phyloP scores from a whole-genome alignment of 2,888 invertebrate species.

The Galerucella nymphaeae region DNA sequence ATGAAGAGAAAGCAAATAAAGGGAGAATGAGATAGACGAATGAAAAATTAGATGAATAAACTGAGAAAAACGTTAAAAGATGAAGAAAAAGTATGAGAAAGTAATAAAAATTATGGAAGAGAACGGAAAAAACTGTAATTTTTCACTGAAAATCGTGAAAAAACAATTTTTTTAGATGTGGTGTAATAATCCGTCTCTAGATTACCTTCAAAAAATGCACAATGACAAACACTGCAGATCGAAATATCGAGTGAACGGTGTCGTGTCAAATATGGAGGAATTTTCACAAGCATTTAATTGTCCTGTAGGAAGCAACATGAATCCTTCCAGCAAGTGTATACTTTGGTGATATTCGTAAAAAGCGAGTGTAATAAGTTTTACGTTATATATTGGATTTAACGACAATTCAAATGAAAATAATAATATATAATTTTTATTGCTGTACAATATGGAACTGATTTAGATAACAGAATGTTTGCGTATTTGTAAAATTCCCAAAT shows the following conservation, averaged over 20 bases:
- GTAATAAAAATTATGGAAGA: no score
- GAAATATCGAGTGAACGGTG: constrained; percentile 61
- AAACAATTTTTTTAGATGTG: constrained; percentile 55
- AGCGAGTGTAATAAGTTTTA: no score
- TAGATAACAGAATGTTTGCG: neutral
- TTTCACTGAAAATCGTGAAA: no score
- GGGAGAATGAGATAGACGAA: no score
- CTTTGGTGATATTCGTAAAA: constrained; percentile 55
- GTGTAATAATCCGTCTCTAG: constrained; percentile 57
- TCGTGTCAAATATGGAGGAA: constrained; percentile 62
- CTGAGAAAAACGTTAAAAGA: no score
- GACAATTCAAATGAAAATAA: no score
- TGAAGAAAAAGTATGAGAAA: no score
- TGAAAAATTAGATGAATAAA: no score
- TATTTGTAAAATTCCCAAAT: neutral
- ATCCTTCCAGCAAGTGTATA: constrained; percentile 60
- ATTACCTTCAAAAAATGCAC: constrained; percentile 52
- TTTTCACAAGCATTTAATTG: constrained; percentile 62
- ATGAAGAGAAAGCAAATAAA: no score
- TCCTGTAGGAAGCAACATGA: constrained; percentile 59
- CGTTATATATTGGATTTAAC: no score
- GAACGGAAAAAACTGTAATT: neutral
- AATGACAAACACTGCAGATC: constrained; percentile 45
- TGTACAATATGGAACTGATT: neutral
- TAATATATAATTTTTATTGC: no score